Conservation (phyloP, 2,888 invertebrate species). For the Phania funesta region DNA sequence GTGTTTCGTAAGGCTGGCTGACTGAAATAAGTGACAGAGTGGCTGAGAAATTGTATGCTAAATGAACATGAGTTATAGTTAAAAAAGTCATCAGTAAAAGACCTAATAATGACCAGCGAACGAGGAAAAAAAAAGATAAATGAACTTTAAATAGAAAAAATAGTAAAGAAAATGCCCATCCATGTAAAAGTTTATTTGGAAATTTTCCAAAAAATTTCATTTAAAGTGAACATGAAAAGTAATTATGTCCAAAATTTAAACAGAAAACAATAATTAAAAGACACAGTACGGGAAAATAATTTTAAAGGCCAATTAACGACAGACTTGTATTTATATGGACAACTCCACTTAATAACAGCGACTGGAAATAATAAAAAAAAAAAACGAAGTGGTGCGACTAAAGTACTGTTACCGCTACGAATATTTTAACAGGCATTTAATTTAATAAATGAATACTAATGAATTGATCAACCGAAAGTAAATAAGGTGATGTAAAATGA, state of each 20-base stretch:
- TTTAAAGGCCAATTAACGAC: background rate
- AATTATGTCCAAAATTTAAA: constrained; percentile 53
- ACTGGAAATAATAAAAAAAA: background rate
- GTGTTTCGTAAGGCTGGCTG: constrained; percentile 16
- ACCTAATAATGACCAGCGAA: constrained; percentile 34
- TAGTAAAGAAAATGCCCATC: background rate
- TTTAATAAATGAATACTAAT: background rate
- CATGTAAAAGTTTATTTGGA: background rate
- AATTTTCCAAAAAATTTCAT: background rate
- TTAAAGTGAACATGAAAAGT: constrained; percentile 39
- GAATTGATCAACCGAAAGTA: background rate
- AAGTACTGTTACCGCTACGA: background rate
- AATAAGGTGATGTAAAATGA: too few species aligned
- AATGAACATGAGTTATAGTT: constrained; percentile 39
- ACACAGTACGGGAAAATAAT: constrained; percentile 38
- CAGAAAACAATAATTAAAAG: constrained; percentile 59
- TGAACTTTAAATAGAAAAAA: background rate
- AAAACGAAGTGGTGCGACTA: background rate
- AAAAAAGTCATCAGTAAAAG: constrained; percentile 39
- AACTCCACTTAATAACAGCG: background rate
- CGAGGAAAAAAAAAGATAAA: constrained; percentile 29
- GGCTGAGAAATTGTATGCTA: constrained; percentile 21
- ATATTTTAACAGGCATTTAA: background rate
- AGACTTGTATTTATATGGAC: background rate
- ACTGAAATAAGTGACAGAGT: background rate